These are phyloP conservation scores for Glyptemys insculpta DNA, from an alignment of 2,797 vertebrate genomes.

Conservation along the genomic window DNA sequence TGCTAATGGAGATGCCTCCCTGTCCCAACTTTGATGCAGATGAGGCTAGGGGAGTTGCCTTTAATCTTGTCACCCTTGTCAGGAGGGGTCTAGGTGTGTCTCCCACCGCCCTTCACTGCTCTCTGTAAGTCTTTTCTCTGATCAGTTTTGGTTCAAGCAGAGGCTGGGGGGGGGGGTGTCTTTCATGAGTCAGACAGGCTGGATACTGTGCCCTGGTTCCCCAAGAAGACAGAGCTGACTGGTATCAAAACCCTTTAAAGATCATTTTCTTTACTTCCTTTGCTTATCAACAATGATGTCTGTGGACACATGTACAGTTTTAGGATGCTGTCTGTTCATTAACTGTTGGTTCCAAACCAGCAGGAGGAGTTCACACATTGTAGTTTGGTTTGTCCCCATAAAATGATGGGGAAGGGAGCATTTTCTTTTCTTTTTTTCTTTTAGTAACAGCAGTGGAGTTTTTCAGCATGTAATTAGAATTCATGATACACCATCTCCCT, in stretches of 20 bases:
- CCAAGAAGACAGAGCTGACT: too few species aligned
- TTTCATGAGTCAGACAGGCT: too few species aligned
- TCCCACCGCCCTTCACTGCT: too few species aligned
- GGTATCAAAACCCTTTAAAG: not conserved
- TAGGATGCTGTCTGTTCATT: not conserved
- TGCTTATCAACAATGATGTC: not conserved
- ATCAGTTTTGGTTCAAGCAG: too few species aligned
- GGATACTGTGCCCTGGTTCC: too few species aligned
- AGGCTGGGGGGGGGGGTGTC: too few species aligned
- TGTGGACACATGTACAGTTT: not conserved
- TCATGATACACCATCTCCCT: not conserved
- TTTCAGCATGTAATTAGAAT: not conserved
- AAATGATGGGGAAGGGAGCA: not conserved
- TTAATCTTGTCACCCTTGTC: too few species aligned
- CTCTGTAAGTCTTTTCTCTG: too few species aligned
- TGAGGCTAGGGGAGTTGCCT: too few species aligned
- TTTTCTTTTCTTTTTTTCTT: not conserved
- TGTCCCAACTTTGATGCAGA: too few species aligned
- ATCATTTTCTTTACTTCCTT: not conserved
- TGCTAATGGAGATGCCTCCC: too few species aligned
- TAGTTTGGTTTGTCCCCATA: not conserved
- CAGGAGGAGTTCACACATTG: not conserved
- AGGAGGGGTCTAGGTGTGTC: too few species aligned
- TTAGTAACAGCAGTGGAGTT: not conserved
- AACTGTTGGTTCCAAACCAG: not conserved